These are phyloP conservation scores for Platycheirus rosarum DNA, from an alignment of 2,888 invertebrate genomes.

Conservation along the genomic window DNA sequence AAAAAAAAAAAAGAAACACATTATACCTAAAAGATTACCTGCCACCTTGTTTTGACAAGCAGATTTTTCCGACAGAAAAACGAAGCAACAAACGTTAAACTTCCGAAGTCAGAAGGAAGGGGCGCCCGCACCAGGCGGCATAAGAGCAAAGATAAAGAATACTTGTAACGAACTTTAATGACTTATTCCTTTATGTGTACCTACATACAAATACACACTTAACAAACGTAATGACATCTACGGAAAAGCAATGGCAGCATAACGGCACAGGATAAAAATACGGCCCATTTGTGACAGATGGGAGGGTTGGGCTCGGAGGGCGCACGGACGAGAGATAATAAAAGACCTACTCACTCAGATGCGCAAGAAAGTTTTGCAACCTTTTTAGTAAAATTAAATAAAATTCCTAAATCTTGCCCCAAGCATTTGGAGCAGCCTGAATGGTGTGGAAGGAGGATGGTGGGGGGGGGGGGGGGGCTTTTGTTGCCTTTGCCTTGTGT, in stretches of 20 bases:
- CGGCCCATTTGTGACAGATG: slow-evolving; percentile 56
- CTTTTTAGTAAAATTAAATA: slow-evolving; percentile 68
- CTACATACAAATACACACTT: slow-evolving; percentile 36
- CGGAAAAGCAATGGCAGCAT: slow-evolving; percentile 42
- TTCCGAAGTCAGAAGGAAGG: slow-evolving; percentile 16
- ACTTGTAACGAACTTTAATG: slow-evolving; percentile 72
- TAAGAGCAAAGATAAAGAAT: slow-evolving; percentile 67
- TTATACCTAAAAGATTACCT: slow-evolving; percentile 71
- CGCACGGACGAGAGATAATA: slow-evolving; percentile 46
- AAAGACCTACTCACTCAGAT: slow-evolving; percentile 53
- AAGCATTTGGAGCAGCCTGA: slow-evolving; percentile 12
- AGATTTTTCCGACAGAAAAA: slow-evolving; percentile 43
- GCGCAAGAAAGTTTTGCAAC: slow-evolving; percentile 57
- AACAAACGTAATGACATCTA: slow-evolving; percentile 69
- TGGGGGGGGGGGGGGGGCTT: background rate
- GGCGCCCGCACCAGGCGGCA: slow-evolving; percentile 2
- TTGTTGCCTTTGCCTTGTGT: slow-evolving; percentile 20
- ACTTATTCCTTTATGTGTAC: slow-evolving; percentile 70
- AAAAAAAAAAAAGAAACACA: slow-evolving; percentile 40
- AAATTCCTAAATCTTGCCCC: slow-evolving; percentile 53
- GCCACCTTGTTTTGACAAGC: slow-evolving; percentile 64
- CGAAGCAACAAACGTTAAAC: slow-evolving; percentile 40
- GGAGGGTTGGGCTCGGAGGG: background rate
- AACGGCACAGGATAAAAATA: slow-evolving; percentile 51
- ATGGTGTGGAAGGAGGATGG: background rate